Percentiles rank a stretch among this genome's conserved stretches.
phyloP scores from a whole-genome alignment of 2,113 vertebrate genomes.

The Alectura lathami region DNA sequence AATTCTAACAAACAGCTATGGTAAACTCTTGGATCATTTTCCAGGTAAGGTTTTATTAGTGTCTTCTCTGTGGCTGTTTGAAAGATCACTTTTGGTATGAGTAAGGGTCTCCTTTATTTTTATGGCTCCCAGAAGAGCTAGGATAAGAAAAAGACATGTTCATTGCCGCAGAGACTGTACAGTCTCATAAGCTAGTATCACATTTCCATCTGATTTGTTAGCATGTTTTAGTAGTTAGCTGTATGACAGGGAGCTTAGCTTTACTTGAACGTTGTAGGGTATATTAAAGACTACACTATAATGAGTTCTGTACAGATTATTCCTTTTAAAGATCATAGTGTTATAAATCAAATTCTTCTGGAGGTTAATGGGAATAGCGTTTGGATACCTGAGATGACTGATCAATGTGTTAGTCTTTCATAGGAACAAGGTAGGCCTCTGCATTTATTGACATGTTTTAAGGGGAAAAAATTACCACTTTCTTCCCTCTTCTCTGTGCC shows the following conservation, averaged over 20 bases:
- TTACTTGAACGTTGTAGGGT: not conserved
- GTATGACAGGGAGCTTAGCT: not conserved
- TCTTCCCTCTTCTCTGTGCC: not conserved
- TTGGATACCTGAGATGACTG: not conserved
- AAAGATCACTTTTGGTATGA: not conserved
- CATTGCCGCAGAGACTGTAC: not conserved
- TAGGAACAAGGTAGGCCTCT: not conserved
- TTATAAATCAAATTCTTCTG: not conserved
- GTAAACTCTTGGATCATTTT: not conserved
- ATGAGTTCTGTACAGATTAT: not conserved
- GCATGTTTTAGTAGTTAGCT: not conserved
- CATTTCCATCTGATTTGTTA: not conserved
- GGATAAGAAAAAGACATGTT: not conserved
- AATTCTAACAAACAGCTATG: not conserved
- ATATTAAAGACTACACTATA: not conserved
- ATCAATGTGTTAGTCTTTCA: not conserved
- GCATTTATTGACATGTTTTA: not conserved
- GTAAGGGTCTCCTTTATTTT: not conserved
- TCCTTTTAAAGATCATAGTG: not conserved
- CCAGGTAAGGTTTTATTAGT: not conserved
- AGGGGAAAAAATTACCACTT: not conserved
- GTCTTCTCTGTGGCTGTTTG: not conserved
- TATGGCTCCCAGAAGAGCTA: not conserved
- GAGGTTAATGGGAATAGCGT: not conserved
- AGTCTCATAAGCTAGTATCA: not conserved